Evolutionary conservation across 1,140 invertebrate species (phyloP).

Genomic region (Rhynchophorus ferrugineus): DNA sequence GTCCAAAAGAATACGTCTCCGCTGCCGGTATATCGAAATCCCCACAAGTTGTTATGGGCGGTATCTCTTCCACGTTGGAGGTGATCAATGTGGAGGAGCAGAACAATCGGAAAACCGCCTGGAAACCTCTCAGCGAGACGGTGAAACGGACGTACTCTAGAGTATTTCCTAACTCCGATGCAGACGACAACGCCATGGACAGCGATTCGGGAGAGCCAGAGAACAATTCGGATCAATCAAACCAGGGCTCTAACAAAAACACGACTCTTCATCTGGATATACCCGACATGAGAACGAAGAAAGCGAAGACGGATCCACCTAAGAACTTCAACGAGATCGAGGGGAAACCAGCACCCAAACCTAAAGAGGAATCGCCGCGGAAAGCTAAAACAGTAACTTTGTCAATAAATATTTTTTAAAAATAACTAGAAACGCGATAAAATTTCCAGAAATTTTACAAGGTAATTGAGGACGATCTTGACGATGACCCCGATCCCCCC

Average conservation of each 20-base stretch:
- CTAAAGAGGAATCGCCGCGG: no score
- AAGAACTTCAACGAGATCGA: no score
- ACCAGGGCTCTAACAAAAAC: not conserved
- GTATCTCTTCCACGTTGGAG: not conserved
- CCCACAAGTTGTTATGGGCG: constrained; percentile 3
- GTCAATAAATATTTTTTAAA: not conserved
- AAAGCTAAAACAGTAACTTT: no score
- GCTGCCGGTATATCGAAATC: not conserved
- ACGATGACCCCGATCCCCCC: constrained; percentile 24
- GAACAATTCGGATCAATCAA: no score
- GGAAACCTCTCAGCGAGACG: constrained; percentile 2
- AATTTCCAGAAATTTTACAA: constrained; percentile 38
- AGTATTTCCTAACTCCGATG: constrained; percentile 10
- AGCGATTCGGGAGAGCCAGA: no score
- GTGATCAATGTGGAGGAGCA: not conserved
- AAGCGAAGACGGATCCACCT: constrained; percentile 12
- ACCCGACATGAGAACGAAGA: constrained; percentile 29
- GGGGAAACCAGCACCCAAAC: no score
- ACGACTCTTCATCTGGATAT: constrained; percentile 18
- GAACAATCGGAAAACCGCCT: not conserved
- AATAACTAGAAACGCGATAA: no score
- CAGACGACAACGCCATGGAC: not conserved
- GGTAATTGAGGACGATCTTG: constrained; percentile 32
- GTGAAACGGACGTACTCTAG: not conserved
- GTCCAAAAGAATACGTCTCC: constrained; percentile 3